A percentile compares a stretch with the other conserved stretches of the same genome.
phyloP scores from a whole-genome alignment of 2,888 invertebrate genomes.

The Chymomyza amoena region DNA sequence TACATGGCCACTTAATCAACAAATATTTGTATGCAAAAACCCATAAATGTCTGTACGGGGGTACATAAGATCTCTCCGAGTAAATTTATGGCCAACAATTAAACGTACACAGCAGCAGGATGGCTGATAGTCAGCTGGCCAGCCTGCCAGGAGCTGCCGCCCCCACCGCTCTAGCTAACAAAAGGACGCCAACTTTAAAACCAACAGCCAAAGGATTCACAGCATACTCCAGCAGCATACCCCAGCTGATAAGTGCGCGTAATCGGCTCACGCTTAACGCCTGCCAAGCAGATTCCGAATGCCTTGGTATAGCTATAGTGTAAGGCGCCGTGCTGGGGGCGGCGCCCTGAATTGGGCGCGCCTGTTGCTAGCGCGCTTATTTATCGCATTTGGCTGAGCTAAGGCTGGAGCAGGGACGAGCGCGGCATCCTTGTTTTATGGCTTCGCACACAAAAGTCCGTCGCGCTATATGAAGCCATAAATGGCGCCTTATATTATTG shows the following conservation, averaged over 20 bases:
- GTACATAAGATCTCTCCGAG: background rate
- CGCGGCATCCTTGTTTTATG: slow-evolving; percentile 43
- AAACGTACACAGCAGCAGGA: slow-evolving; percentile 40
- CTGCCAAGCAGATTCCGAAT: slow-evolving; percentile 22
- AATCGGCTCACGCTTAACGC: slow-evolving; percentile 69
- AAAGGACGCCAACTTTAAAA: background rate
- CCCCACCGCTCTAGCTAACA: background rate
- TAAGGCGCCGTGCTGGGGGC: background rate
- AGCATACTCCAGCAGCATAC: background rate
- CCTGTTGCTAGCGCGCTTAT: slow-evolving; percentile 15
- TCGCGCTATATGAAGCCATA: slow-evolving; percentile 52
- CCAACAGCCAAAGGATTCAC: background rate
- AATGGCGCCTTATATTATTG: slow-evolving; percentile 43
- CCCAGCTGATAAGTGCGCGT: slow-evolving; percentile 57
- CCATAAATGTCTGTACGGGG: background rate
- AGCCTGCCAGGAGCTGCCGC: too few species aligned
- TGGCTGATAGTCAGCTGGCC: too few species aligned
- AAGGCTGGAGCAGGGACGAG: slow-evolving; percentile 14
- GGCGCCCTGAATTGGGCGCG: background rate
- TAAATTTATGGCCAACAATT: slow-evolving; percentile 61
- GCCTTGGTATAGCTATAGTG: background rate
- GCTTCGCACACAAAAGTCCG: slow-evolving; percentile 44
- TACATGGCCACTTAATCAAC: slow-evolving; percentile 24
- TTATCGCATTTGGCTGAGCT: slow-evolving; percentile 45
- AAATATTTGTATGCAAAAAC: slow-evolving; percentile 18